phyloP scores from a whole-genome alignment of 2,888 invertebrate genomes.

The Mechanitis messenoides region DNA sequence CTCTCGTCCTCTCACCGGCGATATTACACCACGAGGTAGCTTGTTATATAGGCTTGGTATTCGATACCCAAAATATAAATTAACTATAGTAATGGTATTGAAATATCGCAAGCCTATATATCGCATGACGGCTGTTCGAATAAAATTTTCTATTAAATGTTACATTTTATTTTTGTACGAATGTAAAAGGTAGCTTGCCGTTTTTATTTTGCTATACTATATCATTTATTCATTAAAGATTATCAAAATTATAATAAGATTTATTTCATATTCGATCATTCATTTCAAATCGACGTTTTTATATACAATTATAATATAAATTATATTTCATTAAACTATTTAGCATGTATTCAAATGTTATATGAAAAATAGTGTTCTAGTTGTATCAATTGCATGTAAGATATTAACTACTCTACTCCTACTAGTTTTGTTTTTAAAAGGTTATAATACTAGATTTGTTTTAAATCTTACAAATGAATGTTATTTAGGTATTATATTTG shows the following conservation, averaged over 20 bases:
- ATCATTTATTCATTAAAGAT: not conserved
- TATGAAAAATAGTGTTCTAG: too few relatives aligned
- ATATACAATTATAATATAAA: too few relatives aligned
- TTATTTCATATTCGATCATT: too few relatives aligned
- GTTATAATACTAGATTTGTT: too few relatives aligned
- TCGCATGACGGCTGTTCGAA: not conserved
- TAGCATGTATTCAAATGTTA: too few relatives aligned
- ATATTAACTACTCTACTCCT: too few relatives aligned
- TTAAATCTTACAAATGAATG: too few relatives aligned
- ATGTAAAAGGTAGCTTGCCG: not conserved
- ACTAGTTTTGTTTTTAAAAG: too few relatives aligned
- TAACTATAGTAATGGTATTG: not conserved
- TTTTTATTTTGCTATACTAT: not conserved
- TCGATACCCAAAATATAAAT: not conserved
- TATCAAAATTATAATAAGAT: not conserved
- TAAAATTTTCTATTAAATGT: not conserved
- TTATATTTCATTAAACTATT: too few relatives aligned
- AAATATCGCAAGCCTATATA: not conserved
- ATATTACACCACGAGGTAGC: conserved; percentile 59
- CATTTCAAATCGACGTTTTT: too few relatives aligned
- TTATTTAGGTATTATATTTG: not conserved
- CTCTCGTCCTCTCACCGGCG: conserved; percentile 58
- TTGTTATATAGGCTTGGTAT: conserved; percentile 8
- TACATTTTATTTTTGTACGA: not conserved
- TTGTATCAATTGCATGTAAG: too few relatives aligned